Conservation (phyloP, 2,113 vertebrate genomes). For the Hirundichthys speculiger region DNA sequence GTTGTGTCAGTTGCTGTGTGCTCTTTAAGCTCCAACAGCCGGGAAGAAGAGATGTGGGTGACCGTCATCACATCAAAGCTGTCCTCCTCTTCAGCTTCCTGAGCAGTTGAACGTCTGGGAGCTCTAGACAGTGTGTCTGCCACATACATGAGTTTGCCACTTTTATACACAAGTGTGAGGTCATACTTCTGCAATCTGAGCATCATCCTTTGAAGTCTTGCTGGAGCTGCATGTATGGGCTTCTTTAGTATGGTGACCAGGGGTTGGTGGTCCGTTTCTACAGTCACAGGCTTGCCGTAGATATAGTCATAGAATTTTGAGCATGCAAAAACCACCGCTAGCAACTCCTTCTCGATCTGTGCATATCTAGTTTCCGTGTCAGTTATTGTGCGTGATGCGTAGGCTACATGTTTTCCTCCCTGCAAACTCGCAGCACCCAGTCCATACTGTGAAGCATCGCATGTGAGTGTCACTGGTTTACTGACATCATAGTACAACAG, state of each 20-base stretch:
- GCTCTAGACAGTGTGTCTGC: background rate
- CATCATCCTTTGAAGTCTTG: background rate
- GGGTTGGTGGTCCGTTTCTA: conserved; percentile 3
- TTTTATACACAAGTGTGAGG: background rate
- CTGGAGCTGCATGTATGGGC: background rate
- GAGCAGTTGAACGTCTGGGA: background rate
- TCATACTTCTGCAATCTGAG: background rate
- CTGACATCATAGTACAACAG: background rate
- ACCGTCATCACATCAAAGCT: background rate
- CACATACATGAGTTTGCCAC: background rate
- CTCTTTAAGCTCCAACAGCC: background rate
- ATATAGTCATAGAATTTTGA: background rate
- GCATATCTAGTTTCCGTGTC: background rate
- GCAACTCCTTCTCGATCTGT: background rate
- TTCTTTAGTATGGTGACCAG: background rate
- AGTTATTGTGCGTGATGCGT: background rate
- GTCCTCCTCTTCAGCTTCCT: background rate
- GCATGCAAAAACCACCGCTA: background rate
- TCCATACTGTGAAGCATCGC: background rate
- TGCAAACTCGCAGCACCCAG: background rate
- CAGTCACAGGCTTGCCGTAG: no score
- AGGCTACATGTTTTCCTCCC: background rate
- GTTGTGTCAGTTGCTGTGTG: background rate
- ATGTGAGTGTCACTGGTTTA: background rate
- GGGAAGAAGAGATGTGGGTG: background rate